Evolutionary conservation across 2,113 vertebrate genomes (phyloP), one percentile per base, ranked within the genome.

Genomic region (Fregetta grallaria): DNA sequence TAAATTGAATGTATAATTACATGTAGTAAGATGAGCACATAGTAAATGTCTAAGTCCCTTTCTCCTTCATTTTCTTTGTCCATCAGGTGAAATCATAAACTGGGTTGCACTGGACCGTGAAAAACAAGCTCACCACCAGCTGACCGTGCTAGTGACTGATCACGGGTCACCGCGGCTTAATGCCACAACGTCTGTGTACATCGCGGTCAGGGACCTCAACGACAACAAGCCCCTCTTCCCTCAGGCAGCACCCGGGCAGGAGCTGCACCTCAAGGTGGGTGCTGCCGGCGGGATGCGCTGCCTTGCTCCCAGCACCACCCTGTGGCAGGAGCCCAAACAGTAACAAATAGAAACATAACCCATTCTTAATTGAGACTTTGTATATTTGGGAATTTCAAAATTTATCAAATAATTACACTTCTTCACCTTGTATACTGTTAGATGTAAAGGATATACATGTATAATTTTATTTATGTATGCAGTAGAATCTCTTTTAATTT

Each of bases 31-130:
- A 49, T 6, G 20, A 52, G 30, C 34, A 3, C 8, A 38, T 2
- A 7, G 11, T 7, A 21, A 49, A 23, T 19, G 15, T 21, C 36
- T 45, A 58, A 56, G 10, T 84, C 21, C 34, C 10, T 42, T 65
- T 90, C 78, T 75, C 20, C 44, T 56, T 63, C 29, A 0, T 82
- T 65, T 44, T 47, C 50, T n/a, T 58, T 49, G 38, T 73, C 78
- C 13, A 8, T 5, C 96, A 99, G 99, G 99, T 59, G 99, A 99
- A 95, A 97, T 99, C 50, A 97, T 99, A 83, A 99, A 98, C 91
- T 99, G 99, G 98, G 98, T 98, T 74, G 98, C 98, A 4, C 78
- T 99, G 86, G 99, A 99, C 86, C 98, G 95, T 2, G 99, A 99
- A 86, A 97, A 98, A 49, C 98, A 98, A 66, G 91, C 90, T 21